These are phyloP conservation scores for Brachyistius frenatus DNA, from an alignment of 2,113 vertebrate species.

Conservation along the genomic window DNA sequence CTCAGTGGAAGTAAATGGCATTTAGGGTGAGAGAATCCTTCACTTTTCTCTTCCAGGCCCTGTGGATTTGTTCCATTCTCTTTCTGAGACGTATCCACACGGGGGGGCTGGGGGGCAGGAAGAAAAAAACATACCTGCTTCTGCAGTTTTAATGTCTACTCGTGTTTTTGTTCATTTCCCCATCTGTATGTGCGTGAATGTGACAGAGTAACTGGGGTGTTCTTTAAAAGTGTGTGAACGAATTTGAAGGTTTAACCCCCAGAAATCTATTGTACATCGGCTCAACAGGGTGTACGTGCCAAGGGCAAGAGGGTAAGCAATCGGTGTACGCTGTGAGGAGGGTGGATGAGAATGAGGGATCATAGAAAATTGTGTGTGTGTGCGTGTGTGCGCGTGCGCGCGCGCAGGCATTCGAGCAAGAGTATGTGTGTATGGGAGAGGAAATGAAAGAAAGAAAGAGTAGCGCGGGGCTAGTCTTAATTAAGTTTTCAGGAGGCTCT, in stretches of 20 bases:
- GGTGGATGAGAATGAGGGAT: slow-evolving; percentile 32
- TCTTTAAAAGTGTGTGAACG: slow-evolving; percentile 36
- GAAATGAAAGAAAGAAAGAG: slow-evolving; percentile 53
- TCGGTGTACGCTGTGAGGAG: slow-evolving; percentile 17
- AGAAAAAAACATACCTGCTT: slow-evolving; percentile 50
- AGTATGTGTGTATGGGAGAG: slow-evolving; percentile 8
- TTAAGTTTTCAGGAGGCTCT: slow-evolving; percentile 83
- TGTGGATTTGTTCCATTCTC: slow-evolving; percentile 29
- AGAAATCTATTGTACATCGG: slow-evolving; percentile 27
- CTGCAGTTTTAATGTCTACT: slow-evolving; percentile 69
- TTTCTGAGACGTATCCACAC: slow-evolving; percentile 57
- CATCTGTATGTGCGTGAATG: slow-evolving; percentile 19
- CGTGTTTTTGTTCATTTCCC: slow-evolving; percentile 41
- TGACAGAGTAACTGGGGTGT: slow-evolving; percentile 18
- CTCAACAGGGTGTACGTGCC: slow-evolving; percentile 28
- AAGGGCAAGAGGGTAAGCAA: slow-evolving; percentile 56
- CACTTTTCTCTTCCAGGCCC: slow-evolving; percentile 30
- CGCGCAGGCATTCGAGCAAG: not conserved
- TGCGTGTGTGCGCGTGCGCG: slow-evolving; percentile 13
- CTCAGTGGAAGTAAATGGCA: slow-evolving; percentile 33
- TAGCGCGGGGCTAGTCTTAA: slow-evolving; percentile 71
- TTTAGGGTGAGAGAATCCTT: slow-evolving; percentile 43
- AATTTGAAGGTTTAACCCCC: slow-evolving; percentile 44
- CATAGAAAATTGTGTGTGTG: slow-evolving; percentile 18
- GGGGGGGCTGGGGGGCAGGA: slow-evolving; percentile 34